Conservation (phyloP, 1,140 invertebrate species). For the Trichoplusia ni region DNA sequence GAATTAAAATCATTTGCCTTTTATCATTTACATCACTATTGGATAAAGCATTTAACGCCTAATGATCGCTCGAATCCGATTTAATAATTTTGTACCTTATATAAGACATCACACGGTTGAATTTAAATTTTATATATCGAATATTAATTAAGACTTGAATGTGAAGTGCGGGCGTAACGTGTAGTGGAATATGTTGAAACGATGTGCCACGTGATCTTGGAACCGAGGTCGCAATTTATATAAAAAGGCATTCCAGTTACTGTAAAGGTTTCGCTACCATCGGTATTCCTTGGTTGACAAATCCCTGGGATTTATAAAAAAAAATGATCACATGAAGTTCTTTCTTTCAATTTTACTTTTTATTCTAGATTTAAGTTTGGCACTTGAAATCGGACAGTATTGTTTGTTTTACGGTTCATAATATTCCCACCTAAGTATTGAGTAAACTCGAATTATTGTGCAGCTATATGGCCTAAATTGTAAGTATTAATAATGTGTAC, state of each 20-base stretch:
- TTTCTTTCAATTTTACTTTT: too few species aligned
- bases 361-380: too few species aligned
- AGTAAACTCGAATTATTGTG: not conserved
- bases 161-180: not conserved
- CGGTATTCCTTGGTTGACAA: too few species aligned
- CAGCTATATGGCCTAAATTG: slow-evolving; percentile 21
- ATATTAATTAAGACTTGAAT: not conserved
- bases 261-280: slow-evolving; percentile 24
- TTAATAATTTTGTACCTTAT: not conserved
- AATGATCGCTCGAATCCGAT: not conserved
- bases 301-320: too few species aligned
- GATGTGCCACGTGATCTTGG: slow-evolving; percentile 10
- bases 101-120: slow-evolving; percentile 20
- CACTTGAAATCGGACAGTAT: not conserved
- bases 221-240: slow-evolving; percentile 16
- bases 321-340: too few species aligned
- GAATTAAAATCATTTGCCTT: too few species aligned
- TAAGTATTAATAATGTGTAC: slow-evolving; percentile 27
- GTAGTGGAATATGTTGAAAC: slow-evolving; percentile 8
- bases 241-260: slow-evolving; percentile 31
- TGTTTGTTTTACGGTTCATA: slow-evolving; percentile 1
- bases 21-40: slow-evolving; percentile 1
- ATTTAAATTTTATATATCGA: slow-evolving; percentile 1
- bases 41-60: not conserved
- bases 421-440: slow-evolving; percentile 24